A percentile compares a stretch with the other conserved stretches of the same genome.
These are phyloP conservation scores for Caenorhabditis sp. DNA, from an alignment of 2,888 invertebrate genomes.

Conservation along the genomic window DNA sequence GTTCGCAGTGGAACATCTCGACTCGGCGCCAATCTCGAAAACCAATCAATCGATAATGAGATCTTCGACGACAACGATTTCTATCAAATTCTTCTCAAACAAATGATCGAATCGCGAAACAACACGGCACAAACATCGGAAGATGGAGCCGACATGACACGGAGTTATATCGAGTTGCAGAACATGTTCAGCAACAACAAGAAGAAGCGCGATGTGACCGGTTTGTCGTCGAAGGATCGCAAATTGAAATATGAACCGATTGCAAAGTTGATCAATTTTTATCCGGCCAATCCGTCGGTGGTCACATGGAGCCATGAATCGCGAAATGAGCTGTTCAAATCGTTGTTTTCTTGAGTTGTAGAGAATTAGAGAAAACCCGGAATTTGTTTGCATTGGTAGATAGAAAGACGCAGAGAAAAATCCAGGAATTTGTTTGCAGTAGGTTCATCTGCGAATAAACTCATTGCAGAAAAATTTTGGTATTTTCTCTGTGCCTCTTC, in stretches of 20 bases:
- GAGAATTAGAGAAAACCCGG: too few species aligned
- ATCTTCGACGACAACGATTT: constrained; percentile 97
- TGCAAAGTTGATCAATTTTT: constrained; percentile 69
- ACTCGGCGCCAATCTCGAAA: constrained; percentile 74
- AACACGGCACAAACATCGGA: constrained; percentile 80
- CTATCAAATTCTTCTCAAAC: constrained; percentile 89
- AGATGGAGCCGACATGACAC: constrained; percentile 85
- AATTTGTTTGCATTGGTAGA: too few species aligned
- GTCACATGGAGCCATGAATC: constrained; percentile 66
- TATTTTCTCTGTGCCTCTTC: too few species aligned
- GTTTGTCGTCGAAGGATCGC: constrained; percentile 76
- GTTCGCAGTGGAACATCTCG: constrained; percentile 81
- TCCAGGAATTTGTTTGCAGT: too few species aligned
- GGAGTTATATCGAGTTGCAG: constrained; percentile 90
- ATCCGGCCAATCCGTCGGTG: constrained; percentile 61
- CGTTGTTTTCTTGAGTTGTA: constrained; percentile 54
- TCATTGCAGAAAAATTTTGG: too few species aligned
- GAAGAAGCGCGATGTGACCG: constrained; percentile 81
- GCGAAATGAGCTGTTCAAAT: constrained; percentile 67
- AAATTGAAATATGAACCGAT: constrained; percentile 77
- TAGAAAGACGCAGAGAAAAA: too few species aligned
- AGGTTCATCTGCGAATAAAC: too few species aligned
- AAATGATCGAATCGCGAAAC: constrained; percentile 82
- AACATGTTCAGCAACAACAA: constrained; percentile 75
- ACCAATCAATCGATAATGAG: constrained; percentile 49